Conservation (phyloP, 2,113 vertebrate species). For the Heteronetta atricapilla region DNA sequence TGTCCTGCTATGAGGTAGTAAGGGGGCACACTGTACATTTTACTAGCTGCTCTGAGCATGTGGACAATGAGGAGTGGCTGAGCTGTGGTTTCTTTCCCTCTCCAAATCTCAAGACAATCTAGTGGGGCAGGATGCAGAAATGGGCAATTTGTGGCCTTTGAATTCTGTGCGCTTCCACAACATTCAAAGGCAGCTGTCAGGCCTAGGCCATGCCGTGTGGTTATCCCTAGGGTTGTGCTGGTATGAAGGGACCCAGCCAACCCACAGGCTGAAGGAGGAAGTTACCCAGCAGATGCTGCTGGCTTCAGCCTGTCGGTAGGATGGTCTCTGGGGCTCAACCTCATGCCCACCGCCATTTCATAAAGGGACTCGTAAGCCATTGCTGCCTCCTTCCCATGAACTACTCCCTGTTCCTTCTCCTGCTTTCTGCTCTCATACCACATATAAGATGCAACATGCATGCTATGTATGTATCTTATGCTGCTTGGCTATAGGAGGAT, state of each 20-base stretch:
- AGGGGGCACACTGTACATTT: accelerated
- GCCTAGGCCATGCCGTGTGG: accelerated
- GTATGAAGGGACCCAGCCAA: neutral
- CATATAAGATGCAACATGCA: neutral
- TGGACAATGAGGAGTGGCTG: neutral
- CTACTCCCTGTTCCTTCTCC: neutral
- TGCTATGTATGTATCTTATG: accelerated
- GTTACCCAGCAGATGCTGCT: neutral
- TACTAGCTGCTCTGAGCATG: neutral
- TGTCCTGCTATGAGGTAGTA: neutral
- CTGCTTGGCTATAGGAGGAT: neutral
- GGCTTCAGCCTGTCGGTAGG: neutral
- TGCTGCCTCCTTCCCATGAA: accelerated
- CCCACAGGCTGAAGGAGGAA: neutral
- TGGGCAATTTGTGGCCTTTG: neutral
- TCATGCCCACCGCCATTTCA: neutral
- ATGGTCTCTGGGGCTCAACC: neutral
- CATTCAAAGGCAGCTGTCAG: neutral
- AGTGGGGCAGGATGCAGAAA: neutral
- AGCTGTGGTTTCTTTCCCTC: neutral
- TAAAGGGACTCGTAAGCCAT: neutral
- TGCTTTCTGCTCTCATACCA: accelerated
- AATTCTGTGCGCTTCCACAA: neutral
- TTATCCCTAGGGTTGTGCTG: accelerated
- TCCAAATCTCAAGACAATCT: neutral